Conservation (phyloP, 2,797 vertebrate genomes). For the Rhinophrynus dorsalis region DNA sequence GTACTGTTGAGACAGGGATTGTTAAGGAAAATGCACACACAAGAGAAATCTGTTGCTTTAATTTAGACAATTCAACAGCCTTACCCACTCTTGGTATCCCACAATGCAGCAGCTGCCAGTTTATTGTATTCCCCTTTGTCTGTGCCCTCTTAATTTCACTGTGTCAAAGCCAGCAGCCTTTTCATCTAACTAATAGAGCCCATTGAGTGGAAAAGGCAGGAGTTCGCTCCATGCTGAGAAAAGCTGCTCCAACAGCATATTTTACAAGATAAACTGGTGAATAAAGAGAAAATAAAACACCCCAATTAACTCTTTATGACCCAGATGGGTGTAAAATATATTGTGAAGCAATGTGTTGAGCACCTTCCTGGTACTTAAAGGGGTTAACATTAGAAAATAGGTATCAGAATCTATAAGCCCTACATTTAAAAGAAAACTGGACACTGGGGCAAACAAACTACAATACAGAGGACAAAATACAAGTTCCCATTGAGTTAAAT, state of each 20-base stretch:
- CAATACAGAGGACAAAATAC: too few relatives aligned
- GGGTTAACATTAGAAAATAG: too few relatives aligned
- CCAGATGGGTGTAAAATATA: background rate
- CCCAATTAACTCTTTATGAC: background rate
- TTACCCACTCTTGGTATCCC: background rate
- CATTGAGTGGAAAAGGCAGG: background rate
- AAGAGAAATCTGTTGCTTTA: background rate
- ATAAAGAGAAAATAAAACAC: background rate
- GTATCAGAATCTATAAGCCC: too few relatives aligned
- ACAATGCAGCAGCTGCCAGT: constrained; percentile 22
- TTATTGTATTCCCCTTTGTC: background rate
- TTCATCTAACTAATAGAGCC: background rate
- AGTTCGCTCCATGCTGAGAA: background rate
- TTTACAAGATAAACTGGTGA: background rate
- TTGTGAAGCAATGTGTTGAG: too few relatives aligned
- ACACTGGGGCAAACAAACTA: too few relatives aligned
- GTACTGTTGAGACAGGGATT: too few relatives aligned
- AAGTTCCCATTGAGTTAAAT: too few relatives aligned
- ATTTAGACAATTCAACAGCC: background rate
- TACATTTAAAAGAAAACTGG: too few relatives aligned
- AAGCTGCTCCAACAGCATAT: background rate
- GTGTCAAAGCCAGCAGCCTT: constrained; percentile 8
- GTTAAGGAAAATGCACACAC: background rate
- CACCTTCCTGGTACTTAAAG: too few relatives aligned
- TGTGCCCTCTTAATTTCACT: background rate